Base-by-base conservation (phyloP, 1,140 invertebrate species). In the Asbolus verrucosus region DNA sequence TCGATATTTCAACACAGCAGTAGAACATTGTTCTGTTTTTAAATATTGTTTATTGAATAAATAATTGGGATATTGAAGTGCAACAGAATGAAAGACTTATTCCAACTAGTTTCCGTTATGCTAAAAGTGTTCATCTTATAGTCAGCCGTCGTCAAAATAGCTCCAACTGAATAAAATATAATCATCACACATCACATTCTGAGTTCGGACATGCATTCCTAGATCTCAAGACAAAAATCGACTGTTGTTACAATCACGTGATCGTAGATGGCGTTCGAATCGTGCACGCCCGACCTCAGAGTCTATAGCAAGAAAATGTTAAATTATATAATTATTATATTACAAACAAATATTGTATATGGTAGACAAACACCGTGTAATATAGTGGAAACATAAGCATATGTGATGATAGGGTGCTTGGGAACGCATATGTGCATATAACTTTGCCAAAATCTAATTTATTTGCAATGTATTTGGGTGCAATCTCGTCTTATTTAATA, bases 1-100 rank as follows among this genome's bases (percentile, higher is more conserved):
- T 19, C 50, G 72, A 73, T 77, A 76, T 75, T 75, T 69, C 73
- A 74, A 71, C 76, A 73, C 14, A 70, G 75, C 71, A 72, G 74
- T 79, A 78, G 78, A 74, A 76, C 77, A 75, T 79, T 80, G 77
- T 80, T 79, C 74, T 80, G 77, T 80, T 79, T 80, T 78, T 79
- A 75, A 78, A 80, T 78, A 80, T 80, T 80, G 76, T 80, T 80
- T 78, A 79, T 78, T 76, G 54, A 73, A 71, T 31, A 11, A 72
- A 67, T 70, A 72, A 67, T 70, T 70, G 67, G 72, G 65, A 72
- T 69, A 73, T 70, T 70, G 15, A 75, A 71, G 71, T 72, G 71
- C 69, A 73, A 72, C 54, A 73, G 65, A 62, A 73, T 66, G 43
- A 69, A 76, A 73, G 71, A 75, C 73, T 74, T 72, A 54, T 62